phyloP scores from a whole-genome alignment of 2,113 vertebrate species.

The Nothobranchius kuhntae region DNA sequence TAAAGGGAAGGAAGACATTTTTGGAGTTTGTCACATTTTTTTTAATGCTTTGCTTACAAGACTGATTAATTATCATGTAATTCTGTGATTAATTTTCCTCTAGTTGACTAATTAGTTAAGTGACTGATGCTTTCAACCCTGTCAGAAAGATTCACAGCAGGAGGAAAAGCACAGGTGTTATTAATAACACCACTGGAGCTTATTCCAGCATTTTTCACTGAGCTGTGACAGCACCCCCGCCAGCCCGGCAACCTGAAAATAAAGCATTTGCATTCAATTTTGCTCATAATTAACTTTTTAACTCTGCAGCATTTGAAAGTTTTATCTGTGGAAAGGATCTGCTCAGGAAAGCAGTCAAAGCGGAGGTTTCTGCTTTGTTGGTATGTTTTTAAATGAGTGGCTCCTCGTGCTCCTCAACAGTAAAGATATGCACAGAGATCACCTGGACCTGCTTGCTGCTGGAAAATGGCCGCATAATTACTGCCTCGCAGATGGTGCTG shows the following conservation, averaged over 20 bases:
- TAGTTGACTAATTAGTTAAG: not conserved
- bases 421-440: constrained; percentile 59
- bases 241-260: constrained; percentile 2
- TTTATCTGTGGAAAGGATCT: not conserved
- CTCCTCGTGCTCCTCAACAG: constrained; percentile 8
- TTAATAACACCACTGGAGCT: not conserved
- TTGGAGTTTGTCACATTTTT: not conserved
- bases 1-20: not conserved
- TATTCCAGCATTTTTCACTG: not conserved
- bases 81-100: constrained; percentile 7
- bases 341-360: not conserved
- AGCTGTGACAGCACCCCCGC: not conserved
- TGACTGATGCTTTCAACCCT: constrained; percentile 1
- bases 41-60: not conserved
- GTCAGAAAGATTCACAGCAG: constrained; percentile 3
- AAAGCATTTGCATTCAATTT: constrained; percentile 3
- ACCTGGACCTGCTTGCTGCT: constrained; percentile 74
- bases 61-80: not conserved
- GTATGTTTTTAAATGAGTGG: not conserved
- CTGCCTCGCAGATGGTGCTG: constrained; percentile 73
- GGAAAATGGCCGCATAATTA: constrained; percentile 59
- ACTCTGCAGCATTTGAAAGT: too few relatives aligned
- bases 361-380: not conserved
- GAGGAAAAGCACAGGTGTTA: constrained; percentile 1
- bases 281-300: too few relatives aligned